Evolutionary conservation across 1,140 invertebrate species (phyloP).

Genomic region (Onthophagus taurus): DNA sequence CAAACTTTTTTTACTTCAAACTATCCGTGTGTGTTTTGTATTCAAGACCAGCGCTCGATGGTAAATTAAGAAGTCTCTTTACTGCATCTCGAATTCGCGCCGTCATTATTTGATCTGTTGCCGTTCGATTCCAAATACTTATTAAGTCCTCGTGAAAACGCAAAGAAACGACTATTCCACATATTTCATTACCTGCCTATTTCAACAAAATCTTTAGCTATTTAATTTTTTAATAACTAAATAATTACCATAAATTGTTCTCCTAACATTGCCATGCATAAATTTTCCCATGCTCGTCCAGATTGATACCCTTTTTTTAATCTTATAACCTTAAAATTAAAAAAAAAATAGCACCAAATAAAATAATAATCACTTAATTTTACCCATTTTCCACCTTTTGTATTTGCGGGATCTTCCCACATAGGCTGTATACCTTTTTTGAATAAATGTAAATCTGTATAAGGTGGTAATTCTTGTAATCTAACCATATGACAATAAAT

Average conservation of each 20-base stretch:
- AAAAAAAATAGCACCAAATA: neutral
- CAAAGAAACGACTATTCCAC: conserved; percentile 87
- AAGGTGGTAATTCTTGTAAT: conserved; percentile 77
- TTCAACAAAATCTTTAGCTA: conserved; percentile 23
- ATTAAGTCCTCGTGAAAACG: conserved; percentile 86
- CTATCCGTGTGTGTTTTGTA: conserved; percentile 83
- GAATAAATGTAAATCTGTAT: conserved; percentile 94
- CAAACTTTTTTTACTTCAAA: too few species aligned
- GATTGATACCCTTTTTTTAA: conserved; percentile 91
- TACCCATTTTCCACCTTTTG: conserved; percentile 95
- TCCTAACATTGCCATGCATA: conserved; percentile 93
- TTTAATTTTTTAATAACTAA: conserved; percentile 33
- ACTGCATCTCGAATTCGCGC: conserved; percentile 89
- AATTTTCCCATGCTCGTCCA: conserved; percentile 95
- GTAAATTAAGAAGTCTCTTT: conserved; percentile 88
- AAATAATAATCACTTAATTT: conserved; percentile 6
- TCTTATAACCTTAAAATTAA: conserved; percentile 51
- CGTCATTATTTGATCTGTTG: conserved; percentile 77
- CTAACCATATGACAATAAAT: conserved; percentile 86
- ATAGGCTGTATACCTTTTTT: conserved; percentile 98
- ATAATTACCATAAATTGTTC: conserved; percentile 94
- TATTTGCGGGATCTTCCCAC: conserved; percentile 96
- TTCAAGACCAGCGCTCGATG: conserved; percentile 84
- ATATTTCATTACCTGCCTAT: conserved; percentile 88
- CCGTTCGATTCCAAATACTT: conserved; percentile 95